Conservation (phyloP, 2,113 vertebrate genomes). For the Siniperca knerii region DNA sequence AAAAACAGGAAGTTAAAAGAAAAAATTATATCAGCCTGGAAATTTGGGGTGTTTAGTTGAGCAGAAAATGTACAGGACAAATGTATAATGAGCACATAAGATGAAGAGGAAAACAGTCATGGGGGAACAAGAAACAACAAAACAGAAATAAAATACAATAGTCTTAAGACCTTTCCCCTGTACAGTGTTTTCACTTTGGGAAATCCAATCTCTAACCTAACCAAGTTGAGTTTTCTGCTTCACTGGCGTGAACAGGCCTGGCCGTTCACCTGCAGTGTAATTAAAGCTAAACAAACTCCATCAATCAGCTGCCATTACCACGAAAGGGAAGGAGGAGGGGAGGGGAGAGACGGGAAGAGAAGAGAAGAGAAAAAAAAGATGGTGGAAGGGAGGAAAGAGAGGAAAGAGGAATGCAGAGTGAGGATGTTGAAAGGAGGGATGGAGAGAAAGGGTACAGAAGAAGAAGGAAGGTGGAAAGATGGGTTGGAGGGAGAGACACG, state of each 20-base stretch:
- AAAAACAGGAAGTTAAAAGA: background rate
- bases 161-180: constrained; percentile 49
- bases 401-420: constrained; percentile 5
- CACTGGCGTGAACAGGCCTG: constrained; percentile 75
- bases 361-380: constrained; percentile 8
- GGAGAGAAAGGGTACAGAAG: constrained; percentile 15
- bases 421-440: constrained; percentile 29
- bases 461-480: constrained; percentile 29
- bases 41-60: background rate
- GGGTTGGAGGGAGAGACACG: constrained; percentile 27
- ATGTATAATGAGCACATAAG: constrained; percentile 23
- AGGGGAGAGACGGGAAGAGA: background rate
- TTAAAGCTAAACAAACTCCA: constrained; percentile 85
- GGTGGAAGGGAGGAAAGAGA: constrained; percentile 13
- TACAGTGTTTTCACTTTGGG: constrained; percentile 74
- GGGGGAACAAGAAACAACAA: constrained; percentile 28
- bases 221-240: constrained; percentile 82
- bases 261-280: constrained; percentile 82
- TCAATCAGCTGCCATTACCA: constrained; percentile 81
- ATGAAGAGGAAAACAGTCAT: constrained; percentile 18
- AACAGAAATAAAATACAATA: constrained; percentile 61
- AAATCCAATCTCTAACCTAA: constrained; percentile 82
- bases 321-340: constrained; percentile 35
- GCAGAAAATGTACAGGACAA: background rate
- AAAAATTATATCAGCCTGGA: background rate